These are phyloP conservation scores for Connochaetes taurinus DNA, from an alignment of 2,113 vertebrate species.

Conservation along the genomic window DNA sequence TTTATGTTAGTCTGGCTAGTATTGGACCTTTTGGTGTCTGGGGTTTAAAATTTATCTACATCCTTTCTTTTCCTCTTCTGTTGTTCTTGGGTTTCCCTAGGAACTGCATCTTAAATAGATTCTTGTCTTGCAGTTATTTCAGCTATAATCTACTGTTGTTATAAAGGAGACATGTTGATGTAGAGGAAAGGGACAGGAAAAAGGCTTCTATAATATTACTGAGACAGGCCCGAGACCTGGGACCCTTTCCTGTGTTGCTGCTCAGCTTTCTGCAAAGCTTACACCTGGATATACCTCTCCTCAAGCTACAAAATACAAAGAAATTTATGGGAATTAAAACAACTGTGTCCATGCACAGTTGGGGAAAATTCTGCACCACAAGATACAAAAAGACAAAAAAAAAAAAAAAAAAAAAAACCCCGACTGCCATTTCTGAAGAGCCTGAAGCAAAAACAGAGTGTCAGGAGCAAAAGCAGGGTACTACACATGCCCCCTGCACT, in stretches of 20 bases:
- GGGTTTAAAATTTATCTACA: neutral
- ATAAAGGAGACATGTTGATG: neutral
- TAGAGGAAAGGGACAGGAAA: neutral
- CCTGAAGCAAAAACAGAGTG: neutral
- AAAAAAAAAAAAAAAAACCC: too few species aligned
- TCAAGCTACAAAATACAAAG: neutral
- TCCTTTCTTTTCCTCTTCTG: neutral
- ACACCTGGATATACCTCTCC: neutral
- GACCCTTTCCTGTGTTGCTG: neutral
- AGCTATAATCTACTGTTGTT: neutral
- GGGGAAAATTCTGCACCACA: neutral
- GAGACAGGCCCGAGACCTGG: neutral
- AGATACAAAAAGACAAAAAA: neutral
- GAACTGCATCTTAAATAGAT: neutral
- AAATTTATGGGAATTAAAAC: neutral
- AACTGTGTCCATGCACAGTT: neutral
- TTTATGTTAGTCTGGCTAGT: neutral
- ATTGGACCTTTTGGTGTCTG: neutral
- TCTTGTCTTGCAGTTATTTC: neutral
- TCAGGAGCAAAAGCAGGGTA: neutral
- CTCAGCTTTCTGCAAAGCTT: neutral
- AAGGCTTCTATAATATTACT: neutral
- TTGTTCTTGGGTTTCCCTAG: neutral
- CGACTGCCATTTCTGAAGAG: neutral
- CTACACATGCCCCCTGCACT: neutral